Conservation (phyloP, 2,797 vertebrate species). For the Falco peregrinus region DNA sequence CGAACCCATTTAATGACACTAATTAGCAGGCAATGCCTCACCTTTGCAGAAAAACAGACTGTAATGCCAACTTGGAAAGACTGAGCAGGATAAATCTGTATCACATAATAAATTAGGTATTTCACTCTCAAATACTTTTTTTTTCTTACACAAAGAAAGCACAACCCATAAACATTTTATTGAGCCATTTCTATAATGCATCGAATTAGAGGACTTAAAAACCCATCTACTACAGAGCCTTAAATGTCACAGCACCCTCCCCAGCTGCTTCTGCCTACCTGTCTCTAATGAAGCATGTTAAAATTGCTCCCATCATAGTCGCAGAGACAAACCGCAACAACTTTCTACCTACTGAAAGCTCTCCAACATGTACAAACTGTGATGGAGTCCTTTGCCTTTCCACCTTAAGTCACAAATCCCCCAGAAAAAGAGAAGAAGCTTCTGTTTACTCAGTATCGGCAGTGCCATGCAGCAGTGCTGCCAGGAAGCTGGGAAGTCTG, state of each 20-base stretch:
- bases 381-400: not conserved
- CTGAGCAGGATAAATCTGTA: not conserved
- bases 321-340: not conserved
- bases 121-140: not conserved
- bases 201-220: not conserved
- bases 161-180: not conserved
- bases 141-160: not conserved
- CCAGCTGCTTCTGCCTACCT: not conserved
- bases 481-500: not conserved
- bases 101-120: not conserved
- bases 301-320: not conserved
- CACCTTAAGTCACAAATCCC: not conserved
- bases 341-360: not conserved
- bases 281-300: not conserved
- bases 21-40: constrained; percentile 45
- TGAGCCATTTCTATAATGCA: not conserved
- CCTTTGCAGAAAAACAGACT: constrained; percentile 22
- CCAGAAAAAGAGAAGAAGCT: not conserved
- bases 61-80: not conserved
- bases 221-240: not conserved
- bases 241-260: not conserved
- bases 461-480: not conserved
- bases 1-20: constrained; percentile 13
- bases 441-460: not conserved
- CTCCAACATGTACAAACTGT: not conserved